A percentile compares a stretch with the other conserved stretches of the same genome.
Evolutionary conservation across 2,113 vertebrate species (phyloP).

Genomic region (Dolichallabes microphthalmus): DNA sequence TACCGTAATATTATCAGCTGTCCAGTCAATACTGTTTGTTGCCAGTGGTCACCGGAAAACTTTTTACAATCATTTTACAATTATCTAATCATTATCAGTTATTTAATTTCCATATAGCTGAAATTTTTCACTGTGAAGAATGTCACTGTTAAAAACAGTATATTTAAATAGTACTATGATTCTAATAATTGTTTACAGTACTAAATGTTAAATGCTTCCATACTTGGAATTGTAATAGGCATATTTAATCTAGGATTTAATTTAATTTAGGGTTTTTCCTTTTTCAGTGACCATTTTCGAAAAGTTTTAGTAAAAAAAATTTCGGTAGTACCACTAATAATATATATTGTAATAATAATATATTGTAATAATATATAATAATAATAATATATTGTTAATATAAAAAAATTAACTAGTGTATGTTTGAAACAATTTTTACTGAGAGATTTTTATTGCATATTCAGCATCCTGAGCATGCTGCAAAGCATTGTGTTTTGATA

Average conservation of each 20-base stretch:
- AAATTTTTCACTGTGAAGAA: neutral
- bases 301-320: neutral
- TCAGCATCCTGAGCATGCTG: no score
- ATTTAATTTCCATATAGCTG: neutral
- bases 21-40: neutral
- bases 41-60: neutral
- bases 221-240: neutral
- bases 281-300: no score
- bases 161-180: neutral
- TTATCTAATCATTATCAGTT: no score
- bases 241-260: neutral
- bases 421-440: neutral
- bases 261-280: neutral
- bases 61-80: no score
- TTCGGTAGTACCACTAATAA: neutral
- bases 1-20: neutral
- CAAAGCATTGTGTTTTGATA: no score
- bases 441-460: neutral
- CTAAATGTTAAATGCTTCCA: neutral
- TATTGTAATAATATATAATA: no score
- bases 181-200: neutral
- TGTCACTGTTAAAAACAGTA: neutral
- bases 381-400: neutral
- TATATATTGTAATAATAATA: no score
- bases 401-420: neutral